Base-by-base conservation (phyloP, 2,797 vertebrate species). In the Zenarchopterus dispar region DNA sequence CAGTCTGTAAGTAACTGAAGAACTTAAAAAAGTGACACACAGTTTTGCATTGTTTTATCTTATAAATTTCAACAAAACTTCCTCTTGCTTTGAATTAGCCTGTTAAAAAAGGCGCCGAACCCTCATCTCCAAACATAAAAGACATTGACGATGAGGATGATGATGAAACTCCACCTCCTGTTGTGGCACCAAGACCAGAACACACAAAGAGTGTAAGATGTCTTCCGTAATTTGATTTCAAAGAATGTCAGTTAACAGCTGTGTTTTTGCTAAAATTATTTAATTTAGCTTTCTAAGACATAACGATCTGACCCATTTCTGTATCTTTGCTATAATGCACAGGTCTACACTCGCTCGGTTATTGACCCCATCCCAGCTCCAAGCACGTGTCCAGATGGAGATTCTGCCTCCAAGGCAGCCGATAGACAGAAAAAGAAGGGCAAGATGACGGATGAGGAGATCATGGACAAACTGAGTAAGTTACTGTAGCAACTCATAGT, bases 371-470 rank as follows among this genome's bases (percentile, higher is more conserved):
- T 98, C 86, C 96, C 97, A n/a, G 94, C 94, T 22, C 93, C 95
- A 5, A 93, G 89, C 54, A 81, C 93, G 0, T 94, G 95, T 81
- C 42, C 93, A 1, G 91, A 93, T 4, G 91, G 93, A 15, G 96
- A 98, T 18, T 64, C 85, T 2, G 94, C 93, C 15, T 91, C 93
- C 2, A 98, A 94, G 84, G 91, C 92, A 0, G 89, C 92, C 17
- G 97, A 98, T 61, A 94, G 94, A 81, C 96, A 95, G 90, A 98
- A 96, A 60, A 98, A 96, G 93, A 98, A 98, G 90, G 93, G 94
- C 73, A 99, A 98, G 88, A 98, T 99, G 97, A 94, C 96, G 0
- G 97, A 99, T 56, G 97, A 98, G 82, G 97, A 99, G 85, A 99
- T 99, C 81, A 98, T 98, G 96, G 97, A 99, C 78, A 98, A 96